Evolutionary conservation across 2,113 vertebrate genomes (phyloP).

Genomic region (Callionymus lyra): DNA sequence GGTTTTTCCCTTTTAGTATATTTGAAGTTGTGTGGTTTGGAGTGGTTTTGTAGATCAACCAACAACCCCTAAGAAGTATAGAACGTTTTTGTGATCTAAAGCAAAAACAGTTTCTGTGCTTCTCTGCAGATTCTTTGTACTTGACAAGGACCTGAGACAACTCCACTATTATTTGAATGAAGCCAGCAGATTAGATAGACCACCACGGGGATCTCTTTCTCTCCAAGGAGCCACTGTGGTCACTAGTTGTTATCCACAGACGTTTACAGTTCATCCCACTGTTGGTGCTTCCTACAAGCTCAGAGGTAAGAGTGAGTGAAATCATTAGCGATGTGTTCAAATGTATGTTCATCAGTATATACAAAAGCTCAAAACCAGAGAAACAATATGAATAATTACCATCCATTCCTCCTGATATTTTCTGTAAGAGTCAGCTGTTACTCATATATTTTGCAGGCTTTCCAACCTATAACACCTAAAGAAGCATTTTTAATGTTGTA

Average conservation of each 20-base stretch:
- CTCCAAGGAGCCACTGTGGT: constrained; percentile 79
- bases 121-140: constrained; percentile 68
- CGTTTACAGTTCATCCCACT: constrained; percentile 79
- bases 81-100: not conserved
- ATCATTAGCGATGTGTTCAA: too few relatives aligned
- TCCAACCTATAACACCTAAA: too few relatives aligned
- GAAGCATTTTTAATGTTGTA: too few relatives aligned
- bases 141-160: constrained; percentile 79
- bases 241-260: constrained; percentile 76
- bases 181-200: constrained; percentile 73
- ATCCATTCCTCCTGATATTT: too few relatives aligned
- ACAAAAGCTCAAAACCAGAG: too few relatives aligned
- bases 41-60: not conserved
- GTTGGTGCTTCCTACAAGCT: constrained; percentile 82
- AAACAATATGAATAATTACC: too few relatives aligned
- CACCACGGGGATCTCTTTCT: constrained; percentile 75
- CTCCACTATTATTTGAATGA: constrained; percentile 87
- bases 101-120: not conserved
- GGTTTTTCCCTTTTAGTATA: not conserved
- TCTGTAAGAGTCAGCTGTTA: too few relatives aligned
- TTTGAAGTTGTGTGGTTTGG: not conserved
- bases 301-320: constrained; percentile 83
- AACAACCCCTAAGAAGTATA: not conserved
- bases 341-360: too few relatives aligned
- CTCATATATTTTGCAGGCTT: too few relatives aligned